A percentile compares a stretch with the other conserved stretches of the same genome.
Evolutionary conservation across 2,797 vertebrate genomes (phyloP).

Genomic region (Melanotaenia boesemani): DNA sequence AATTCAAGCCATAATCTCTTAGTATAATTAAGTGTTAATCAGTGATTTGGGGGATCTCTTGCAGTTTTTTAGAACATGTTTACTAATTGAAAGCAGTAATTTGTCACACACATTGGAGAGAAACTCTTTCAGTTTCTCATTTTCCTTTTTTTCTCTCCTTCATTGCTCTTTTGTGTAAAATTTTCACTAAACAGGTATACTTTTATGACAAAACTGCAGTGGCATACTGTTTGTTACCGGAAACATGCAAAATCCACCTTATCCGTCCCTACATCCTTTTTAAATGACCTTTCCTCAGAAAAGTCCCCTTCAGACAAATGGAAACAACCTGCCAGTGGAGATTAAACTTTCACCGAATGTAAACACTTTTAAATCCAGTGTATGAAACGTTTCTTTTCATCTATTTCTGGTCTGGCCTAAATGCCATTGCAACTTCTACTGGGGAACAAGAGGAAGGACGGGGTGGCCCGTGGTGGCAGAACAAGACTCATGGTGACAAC

Average conservation of each 20-base stretch:
- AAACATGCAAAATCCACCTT: not conserved
- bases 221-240: not conserved
- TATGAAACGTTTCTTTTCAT: too few relatives aligned
- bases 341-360: too few relatives aligned
- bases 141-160: not conserved
- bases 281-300: not conserved
- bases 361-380: too few relatives aligned
- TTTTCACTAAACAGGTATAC: not conserved
- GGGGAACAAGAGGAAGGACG: too few relatives aligned
- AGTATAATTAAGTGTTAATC: conserved; percentile 38
- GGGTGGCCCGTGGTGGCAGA: too few relatives aligned
- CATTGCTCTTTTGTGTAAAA: too few relatives aligned
- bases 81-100: not conserved
- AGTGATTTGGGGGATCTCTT: conserved; percentile 12
- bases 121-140: not conserved
- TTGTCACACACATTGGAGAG: not conserved
- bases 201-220: not conserved
- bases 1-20: conserved; percentile 45
- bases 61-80: conserved; percentile 10
- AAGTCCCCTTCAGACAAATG: not conserved
- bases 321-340: too few relatives aligned
- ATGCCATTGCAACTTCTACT: too few relatives aligned
- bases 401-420: too few relatives aligned
- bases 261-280: not conserved
- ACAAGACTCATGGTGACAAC: too few relatives aligned